Evolutionary conservation across 2,888 invertebrate genomes (phyloP), one percentile per base, ranked within the genome.

Genomic region (Drosophila setosimentum): DNA sequence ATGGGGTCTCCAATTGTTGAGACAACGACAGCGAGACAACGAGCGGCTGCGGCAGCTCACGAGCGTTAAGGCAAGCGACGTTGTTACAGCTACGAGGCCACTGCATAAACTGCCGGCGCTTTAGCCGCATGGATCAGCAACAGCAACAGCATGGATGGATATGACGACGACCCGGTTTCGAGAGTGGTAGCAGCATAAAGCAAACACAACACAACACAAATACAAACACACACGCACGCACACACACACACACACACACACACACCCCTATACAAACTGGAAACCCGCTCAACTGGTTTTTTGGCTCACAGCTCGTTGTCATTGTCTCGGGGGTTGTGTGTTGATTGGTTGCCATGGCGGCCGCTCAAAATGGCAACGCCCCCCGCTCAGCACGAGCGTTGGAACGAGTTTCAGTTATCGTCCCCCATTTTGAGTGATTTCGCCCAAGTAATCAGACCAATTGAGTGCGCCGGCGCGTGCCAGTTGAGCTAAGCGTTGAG

Each of bases 401-500:
- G 27, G 74, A 90, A 85, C 90, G 83, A 78, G 80, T 83, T 88
- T 82, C 57, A 54, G 13, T 29, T 63, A 68, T 69, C 73, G 88
- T 89, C 90, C 90, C 90, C 90, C 90, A 91, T 91, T 91, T 91
- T 91, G 90, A 91, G 91, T 91, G 83, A 13, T 53, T 37, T 27
- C 3, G 18, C 32, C 32, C 11, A 21, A 35, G 7, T 18, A 27
- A 45, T 24, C 54, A 18, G 37, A 68, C 85, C 80, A 87, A 77
- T 82, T 86, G 91, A 91, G 85, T 80, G 90, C 90, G 91, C 86
- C 84, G 89, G 78, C 91, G 91, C 91, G 90, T 91, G 91, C 84
- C 90, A 82, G 61, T 37, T 29, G 13, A 21, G 45, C n/a, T 54
- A 67, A 49, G 68, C 48, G 73, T 71, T 58, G 58, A 62, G 57